phyloP scores from a whole-genome alignment of 2,888 invertebrate genomes.

The Xylota sylvarum region DNA sequence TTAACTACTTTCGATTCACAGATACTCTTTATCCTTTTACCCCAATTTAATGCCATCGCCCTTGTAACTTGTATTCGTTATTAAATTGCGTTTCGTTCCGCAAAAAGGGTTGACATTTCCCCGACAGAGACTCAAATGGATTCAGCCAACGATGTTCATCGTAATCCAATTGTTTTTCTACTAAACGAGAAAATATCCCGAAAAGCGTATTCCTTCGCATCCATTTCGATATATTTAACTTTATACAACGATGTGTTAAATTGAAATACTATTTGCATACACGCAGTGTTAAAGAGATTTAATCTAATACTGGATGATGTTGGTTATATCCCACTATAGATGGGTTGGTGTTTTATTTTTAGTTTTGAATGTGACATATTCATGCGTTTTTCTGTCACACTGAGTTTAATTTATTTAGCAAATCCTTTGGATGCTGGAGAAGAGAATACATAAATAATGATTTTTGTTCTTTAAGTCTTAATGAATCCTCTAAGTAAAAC shows the following conservation, averaged over 20 bases:
- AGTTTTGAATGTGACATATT: background rate
- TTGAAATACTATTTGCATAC: conserved; percentile 17
- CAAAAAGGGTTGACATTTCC: conserved; percentile 6
- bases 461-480: background rate
- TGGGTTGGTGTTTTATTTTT: conserved; percentile 13
- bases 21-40: background rate
- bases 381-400: background rate
- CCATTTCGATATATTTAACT: conserved; percentile 13
- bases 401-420: conserved; percentile 7
- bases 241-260: conserved; percentile 38
- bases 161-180: conserved; percentile 26
- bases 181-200: conserved; percentile 17
- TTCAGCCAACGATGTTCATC: background rate
- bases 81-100: background rate
- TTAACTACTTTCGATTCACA: background rate
- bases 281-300: conserved; percentile 5
- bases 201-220: background rate
- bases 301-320: conserved; percentile 12
- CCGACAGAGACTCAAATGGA: conserved; percentile 4
- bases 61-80: too few species aligned
- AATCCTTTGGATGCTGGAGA: background rate
- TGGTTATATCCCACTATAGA: background rate
- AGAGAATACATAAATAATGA: background rate
- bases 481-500: background rate
- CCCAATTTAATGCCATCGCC: background rate